A percentile compares a stretch with the other conserved stretches of the same genome.
Conservation (phyloP, 2,888 invertebrate species). For the Dolichomitus sp. region DNA sequence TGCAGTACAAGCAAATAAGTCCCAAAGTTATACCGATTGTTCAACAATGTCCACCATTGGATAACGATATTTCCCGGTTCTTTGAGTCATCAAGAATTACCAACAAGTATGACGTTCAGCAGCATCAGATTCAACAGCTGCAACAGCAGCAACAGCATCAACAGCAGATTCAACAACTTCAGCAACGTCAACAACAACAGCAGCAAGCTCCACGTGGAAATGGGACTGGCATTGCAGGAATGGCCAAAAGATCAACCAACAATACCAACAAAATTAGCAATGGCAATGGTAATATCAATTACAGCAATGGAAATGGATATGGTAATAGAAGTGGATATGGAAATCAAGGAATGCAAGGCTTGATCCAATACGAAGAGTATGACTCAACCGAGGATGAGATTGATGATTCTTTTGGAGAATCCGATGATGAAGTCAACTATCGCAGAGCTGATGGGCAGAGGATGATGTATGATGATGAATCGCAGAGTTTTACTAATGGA, state of each 20-base stretch:
- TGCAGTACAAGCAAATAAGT: constrained; percentile 87
- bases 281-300: constrained; percentile 35
- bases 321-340: constrained; percentile 1
- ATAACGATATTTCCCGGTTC: constrained; percentile 82
- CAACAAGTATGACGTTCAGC: constrained; percentile 71
- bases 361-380: constrained; percentile 64
- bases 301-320: constrained; percentile 62
- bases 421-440: constrained; percentile 64
- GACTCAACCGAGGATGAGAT: constrained; percentile 70
- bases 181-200: constrained; percentile 15
- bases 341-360: constrained; percentile 12
- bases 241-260: constrained; percentile 33
- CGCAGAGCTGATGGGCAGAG: constrained; percentile 43
- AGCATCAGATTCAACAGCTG: constrained; percentile 37
- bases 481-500: constrained; percentile 58
- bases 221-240: constrained; percentile 4
- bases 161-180: constrained; percentile 36
- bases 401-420: constrained; percentile 70
- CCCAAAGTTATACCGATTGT: constrained; percentile 77
- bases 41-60: constrained; percentile 76
- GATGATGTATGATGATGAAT: constrained; percentile 53
- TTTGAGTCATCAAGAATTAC: constrained; percentile 77
- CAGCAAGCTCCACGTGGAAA: constrained; percentile 6
- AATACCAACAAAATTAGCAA: constrained; percentile 20
- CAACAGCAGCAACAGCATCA: not conserved